A percentile compares a stretch with the other conserved stretches of the same genome.
Conservation (phyloP, 2,888 invertebrate species). For the Sturmia bella region DNA sequence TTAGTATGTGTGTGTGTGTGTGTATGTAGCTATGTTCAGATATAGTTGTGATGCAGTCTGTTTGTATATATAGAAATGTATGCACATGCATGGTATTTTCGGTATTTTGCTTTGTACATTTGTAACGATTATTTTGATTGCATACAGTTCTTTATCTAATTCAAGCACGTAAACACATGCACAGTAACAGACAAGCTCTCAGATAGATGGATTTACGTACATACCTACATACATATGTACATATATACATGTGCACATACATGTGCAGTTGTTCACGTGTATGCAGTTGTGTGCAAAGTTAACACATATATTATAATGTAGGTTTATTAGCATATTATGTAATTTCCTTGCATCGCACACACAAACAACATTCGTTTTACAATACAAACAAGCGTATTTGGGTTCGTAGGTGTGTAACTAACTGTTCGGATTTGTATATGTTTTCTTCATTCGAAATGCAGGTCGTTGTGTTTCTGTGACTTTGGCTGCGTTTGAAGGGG, state of each 20-base stretch:
- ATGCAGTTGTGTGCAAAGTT: not conserved
- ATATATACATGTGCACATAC: not conserved
- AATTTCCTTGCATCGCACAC: conserved; percentile 22
- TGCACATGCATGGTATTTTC: not conserved
- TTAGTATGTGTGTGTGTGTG: not conserved
- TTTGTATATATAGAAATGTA: not conserved
- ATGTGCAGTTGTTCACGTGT: not conserved
- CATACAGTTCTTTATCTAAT: conserved; percentile 55
- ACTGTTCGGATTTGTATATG: conserved; percentile 20
- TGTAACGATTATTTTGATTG: conserved; percentile 64
- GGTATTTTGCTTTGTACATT: conserved; percentile 47
- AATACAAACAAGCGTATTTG: conserved; percentile 24
- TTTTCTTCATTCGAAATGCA: conserved; percentile 32
- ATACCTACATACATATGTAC: not conserved
- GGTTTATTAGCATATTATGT: conserved; percentile 67
- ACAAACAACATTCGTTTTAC: conserved; percentile 3
- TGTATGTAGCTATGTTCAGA: not conserved
- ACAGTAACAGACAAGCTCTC: not conserved
- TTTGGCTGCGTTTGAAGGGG: conserved; percentile 34
- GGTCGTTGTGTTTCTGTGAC: conserved; percentile 52
- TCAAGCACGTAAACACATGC: not conserved
- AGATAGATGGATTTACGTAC: not conserved
- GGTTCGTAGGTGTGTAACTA: conserved; percentile 8
- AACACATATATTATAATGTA: conserved; percentile 50
- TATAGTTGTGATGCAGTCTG: conserved; percentile 1